Conservation (phyloP, 2,888 invertebrate species). For the Perizoma affinitatum region DNA sequence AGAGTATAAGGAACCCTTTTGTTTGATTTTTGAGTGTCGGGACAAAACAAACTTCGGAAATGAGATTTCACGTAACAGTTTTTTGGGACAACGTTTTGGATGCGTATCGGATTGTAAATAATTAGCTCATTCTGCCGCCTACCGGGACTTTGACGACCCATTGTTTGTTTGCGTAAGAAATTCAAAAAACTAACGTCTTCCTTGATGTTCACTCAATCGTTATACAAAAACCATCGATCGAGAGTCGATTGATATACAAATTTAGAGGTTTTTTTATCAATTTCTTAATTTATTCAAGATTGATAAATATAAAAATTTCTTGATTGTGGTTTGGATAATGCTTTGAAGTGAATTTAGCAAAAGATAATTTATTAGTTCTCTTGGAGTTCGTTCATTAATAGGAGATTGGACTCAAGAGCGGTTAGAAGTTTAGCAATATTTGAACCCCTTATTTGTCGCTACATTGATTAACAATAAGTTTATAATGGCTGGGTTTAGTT, state of each 20-base stretch:
- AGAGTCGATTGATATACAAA: constrained; percentile 13
- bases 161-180: constrained; percentile 71
- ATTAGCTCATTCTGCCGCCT: constrained; percentile 78
- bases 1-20: constrained; percentile 59
- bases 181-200: constrained; percentile 67
- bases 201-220: constrained; percentile 43
- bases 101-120: constrained; percentile 82
- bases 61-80: constrained; percentile 81
- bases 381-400: constrained; percentile 66
- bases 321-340: constrained; percentile 15
- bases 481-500: constrained; percentile 45
- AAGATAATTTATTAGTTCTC: constrained; percentile 62
- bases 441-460: constrained; percentile 64
- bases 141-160: constrained; percentile 59
- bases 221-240: constrained; percentile 25
- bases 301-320: neutral
- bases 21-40: constrained; percentile 60
- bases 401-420: constrained; percentile 56
- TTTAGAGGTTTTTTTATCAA: constrained; percentile 21
- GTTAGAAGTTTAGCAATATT: constrained; percentile 64
- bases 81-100: constrained; percentile 66
- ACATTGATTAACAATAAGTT: constrained; percentile 62
- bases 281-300: constrained; percentile 13
- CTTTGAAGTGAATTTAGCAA: constrained; percentile 24
- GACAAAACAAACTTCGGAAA: constrained; percentile 78